Evolutionary conservation across 2,113 vertebrate genomes (phyloP), one percentile per base, ranked within the genome.

Genomic region (Trematomus loennbergii): DNA sequence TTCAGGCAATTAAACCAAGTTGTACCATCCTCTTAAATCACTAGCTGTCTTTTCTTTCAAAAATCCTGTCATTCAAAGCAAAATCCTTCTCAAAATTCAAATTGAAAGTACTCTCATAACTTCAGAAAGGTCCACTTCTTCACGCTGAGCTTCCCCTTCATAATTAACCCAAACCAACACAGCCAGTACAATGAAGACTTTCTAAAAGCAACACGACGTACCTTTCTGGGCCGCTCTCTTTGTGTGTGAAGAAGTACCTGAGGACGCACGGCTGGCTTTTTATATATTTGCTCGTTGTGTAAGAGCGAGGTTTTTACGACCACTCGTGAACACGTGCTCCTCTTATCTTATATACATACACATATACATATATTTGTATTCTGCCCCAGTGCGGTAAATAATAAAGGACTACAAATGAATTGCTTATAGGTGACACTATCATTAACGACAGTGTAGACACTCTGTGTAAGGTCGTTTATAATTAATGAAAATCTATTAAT

Each of bases 261-360:
- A 52, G n/a, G 17, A 54, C 0, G 1, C 20, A 2, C 18, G 53
- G 1, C n/a, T 3, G 4, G 11, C 29, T 12, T 58, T 65, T 84
- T 88, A 92, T 90, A 79, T 40, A 79, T 52, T 9, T 3, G 22
- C 68, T 5, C 1, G 77, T 88, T 91, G 79, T 85, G 71, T 70
- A 91, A 91, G 72, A 20, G 15, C 9, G 64, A 71, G 13, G 0
- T 84, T 81, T 88, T 81, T 88, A 86, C 18, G 40, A 68, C 70
- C 68, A 50, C 40, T 50, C 18, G 3, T 59, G 3, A 29, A 29
- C 87, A 90, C 36, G 55, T 88, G 92, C 8, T 4, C 20, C 17
- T 72, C 68, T 88, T 90, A 89, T 91, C 87, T 81, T 45, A 2
- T 60, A 68, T 62, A 79, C 33, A 59, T 79, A 25, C 25, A 25